These are phyloP conservation scores for Phanerotoma sp. DNA, from an alignment of 2,888 invertebrate genomes.

Conservation along the genomic window DNA sequence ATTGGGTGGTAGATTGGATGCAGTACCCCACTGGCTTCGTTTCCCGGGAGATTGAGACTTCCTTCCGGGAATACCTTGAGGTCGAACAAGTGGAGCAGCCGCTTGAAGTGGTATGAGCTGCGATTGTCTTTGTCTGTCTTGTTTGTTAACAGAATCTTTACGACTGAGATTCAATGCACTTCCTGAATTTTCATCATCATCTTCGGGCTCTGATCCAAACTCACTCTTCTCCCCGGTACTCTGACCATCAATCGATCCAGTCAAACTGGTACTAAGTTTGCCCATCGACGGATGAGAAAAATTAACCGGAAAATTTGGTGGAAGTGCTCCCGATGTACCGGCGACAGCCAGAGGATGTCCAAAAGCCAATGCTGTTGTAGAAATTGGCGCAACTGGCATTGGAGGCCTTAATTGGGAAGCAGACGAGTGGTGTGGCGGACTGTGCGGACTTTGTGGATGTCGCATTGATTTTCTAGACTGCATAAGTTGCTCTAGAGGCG, in stretches of 20 bases:
- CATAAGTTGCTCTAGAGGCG: constrained; percentile 41
- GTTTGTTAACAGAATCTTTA: constrained; percentile 51
- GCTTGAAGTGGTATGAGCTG: constrained; percentile 53
- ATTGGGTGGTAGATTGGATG: constrained; percentile 75
- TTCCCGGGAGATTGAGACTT: constrained; percentile 76
- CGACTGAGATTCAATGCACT: constrained; percentile 68
- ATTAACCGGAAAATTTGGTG: constrained; percentile 52
- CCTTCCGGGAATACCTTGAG: constrained; percentile 60
- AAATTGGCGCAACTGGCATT: constrained; percentile 49
- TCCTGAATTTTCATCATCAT: constrained; percentile 64
- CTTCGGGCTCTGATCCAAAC: constrained; percentile 63
- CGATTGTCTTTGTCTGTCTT: constrained; percentile 38
- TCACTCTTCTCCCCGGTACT: constrained; percentile 58
- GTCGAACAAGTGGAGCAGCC: constrained; percentile 55
- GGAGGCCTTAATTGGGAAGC: constrained; percentile 47
- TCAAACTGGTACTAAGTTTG: constrained; percentile 41
- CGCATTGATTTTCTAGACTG: constrained; percentile 44
- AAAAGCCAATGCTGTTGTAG: constrained; percentile 48
- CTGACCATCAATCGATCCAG: constrained; percentile 43
- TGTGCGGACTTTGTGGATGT: constrained; percentile 51
- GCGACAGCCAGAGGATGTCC: constrained; percentile 51
- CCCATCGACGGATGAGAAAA: constrained; percentile 50
- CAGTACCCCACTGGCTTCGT: constrained; percentile 62
- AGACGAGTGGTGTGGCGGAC: constrained; percentile 47
- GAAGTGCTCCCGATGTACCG: constrained; percentile 50